A percentile compares a stretch with the other conserved stretches of the same genome.
Conservation (phyloP, 2,888 invertebrate species). For the Pammene aurita region DNA sequence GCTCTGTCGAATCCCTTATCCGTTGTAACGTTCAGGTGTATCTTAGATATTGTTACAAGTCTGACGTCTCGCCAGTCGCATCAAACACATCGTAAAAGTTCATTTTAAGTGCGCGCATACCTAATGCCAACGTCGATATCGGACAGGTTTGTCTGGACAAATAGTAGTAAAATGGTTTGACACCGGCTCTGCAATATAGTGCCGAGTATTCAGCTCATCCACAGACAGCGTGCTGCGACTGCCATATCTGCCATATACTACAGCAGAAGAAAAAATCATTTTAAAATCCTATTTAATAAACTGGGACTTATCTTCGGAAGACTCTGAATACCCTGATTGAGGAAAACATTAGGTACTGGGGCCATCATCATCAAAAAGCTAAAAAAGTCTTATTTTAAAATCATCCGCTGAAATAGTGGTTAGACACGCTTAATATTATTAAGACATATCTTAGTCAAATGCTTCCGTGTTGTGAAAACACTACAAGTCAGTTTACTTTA, state of each 20-base stretch:
- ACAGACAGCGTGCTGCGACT: conserved; percentile 24
- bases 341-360: no score
- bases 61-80: conserved; percentile 11
- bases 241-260: no score
- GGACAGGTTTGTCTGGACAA: conserved; percentile 13
- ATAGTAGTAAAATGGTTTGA: conserved; percentile 16
- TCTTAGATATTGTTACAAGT: background rate
- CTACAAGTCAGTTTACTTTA: conserved; percentile 9
- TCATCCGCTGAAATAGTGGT: background rate
- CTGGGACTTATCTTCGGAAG: no score
- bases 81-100: conserved; percentile 15
- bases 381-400: background rate
- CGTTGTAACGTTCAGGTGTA: background rate
- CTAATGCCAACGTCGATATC: conserved; percentile 9
- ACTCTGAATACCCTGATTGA: no score
- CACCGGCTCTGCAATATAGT: conserved; percentile 11
- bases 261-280: no score
- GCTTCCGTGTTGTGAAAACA: conserved; percentile 2
- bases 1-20: background rate
- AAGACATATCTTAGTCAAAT: background rate
- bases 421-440: background rate
- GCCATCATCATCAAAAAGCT: conserved; percentile 42
- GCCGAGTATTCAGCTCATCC: background rate
- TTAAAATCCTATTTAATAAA: no score
- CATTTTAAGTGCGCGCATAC: conserved; percentile 20